Conservation (phyloP, 1,140 invertebrate genomes). For the Anoplolepis gracilipes region DNA sequence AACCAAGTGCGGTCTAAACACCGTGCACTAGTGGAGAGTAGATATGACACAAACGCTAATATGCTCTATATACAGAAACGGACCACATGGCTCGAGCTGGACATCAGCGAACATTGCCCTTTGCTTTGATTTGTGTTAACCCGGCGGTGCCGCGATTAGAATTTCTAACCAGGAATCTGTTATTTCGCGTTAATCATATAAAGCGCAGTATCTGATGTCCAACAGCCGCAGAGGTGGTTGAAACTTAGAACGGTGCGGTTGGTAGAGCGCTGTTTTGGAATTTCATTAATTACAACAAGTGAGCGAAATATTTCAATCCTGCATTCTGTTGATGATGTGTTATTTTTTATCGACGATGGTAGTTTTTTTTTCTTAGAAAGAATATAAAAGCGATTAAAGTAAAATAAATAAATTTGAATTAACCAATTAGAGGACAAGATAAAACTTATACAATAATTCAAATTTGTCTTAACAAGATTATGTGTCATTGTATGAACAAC, state of each 20-base stretch:
- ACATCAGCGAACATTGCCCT: slow-evolving; percentile 44
- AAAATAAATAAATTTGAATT: neutral
- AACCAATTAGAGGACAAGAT: neutral
- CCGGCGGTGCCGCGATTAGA: slow-evolving; percentile 56
- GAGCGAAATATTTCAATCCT: neutral
- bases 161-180: slow-evolving; percentile 69
- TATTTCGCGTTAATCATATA: slow-evolving; percentile 67
- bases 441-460: neutral
- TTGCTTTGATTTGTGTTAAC: slow-evolving; percentile 65
- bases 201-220: slow-evolving; percentile 61
- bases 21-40: slow-evolving; percentile 27
- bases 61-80: slow-evolving; percentile 42
- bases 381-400: neutral
- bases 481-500: neutral
- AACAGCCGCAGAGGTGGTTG: slow-evolving; percentile 22
- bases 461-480: neutral
- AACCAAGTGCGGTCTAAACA: slow-evolving; percentile 52
- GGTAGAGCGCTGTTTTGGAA: neutral
- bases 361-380: neutral
- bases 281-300: neutral
- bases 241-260: slow-evolving; percentile 1
- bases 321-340: neutral
- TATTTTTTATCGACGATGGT: neutral
- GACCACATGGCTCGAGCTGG: slow-evolving; percentile 3
- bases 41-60: slow-evolving; percentile 45